Evolutionary conservation across 64 coral and sea anemone species (phyloP).

Genomic region (Catalaphyllia jardinei): DNA sequence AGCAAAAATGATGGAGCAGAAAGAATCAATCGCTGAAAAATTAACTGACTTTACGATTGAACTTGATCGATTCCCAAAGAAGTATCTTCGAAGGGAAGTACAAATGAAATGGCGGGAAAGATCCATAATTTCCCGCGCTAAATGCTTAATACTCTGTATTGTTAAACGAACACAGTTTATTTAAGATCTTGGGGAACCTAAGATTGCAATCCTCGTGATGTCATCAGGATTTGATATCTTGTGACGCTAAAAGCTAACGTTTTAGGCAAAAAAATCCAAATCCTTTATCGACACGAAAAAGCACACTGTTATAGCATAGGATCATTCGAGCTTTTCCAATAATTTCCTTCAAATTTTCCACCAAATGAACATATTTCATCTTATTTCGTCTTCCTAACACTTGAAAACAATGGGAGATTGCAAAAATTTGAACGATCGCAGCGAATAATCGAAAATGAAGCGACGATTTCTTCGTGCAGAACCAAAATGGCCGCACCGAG

Average conservation of each 20-base stretch:
- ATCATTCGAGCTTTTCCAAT: background rate
- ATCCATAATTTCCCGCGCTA: background rate
- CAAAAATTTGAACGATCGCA: background rate
- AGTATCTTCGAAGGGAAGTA: background rate
- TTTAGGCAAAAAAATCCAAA: too few species aligned
- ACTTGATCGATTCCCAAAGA: too few species aligned
- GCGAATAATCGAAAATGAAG: background rate
- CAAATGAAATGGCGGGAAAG: conserved; percentile 39
- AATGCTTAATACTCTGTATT: background rate
- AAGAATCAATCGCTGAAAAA: too few species aligned
- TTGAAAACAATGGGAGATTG: background rate
- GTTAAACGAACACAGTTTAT: background rate
- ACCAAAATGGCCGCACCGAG: conserved; percentile 22
- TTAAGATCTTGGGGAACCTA: too few species aligned
- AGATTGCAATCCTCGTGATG: too few species aligned
- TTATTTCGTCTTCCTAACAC: background rate
- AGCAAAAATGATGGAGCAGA: too few species aligned
- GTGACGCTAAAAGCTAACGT: too few species aligned
- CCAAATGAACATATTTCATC: background rate
- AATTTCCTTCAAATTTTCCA: background rate
- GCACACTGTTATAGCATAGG: too few species aligned
- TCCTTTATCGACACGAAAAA: too few species aligned
- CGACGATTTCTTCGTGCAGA: conserved; percentile 1
- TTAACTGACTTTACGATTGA: too few species aligned
- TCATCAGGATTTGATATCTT: too few species aligned